A percentile compares a stretch with the other conserved stretches of the same genome.
Evolutionary conservation across 2,888 invertebrate genomes (phyloP).

Genomic region (Parasteatoda lunata): DNA sequence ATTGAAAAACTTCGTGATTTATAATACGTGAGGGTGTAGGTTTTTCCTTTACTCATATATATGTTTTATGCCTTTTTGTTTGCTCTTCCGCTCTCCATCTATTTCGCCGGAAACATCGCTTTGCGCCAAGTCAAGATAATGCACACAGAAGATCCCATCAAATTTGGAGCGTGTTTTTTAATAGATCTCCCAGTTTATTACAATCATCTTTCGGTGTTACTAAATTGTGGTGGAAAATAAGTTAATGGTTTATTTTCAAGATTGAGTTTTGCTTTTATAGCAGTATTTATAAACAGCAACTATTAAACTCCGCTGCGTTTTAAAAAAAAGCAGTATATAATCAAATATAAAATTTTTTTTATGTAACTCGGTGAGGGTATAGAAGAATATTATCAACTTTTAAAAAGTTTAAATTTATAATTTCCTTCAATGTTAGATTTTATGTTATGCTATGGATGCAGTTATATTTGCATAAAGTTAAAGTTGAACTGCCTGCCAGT

Average conservation of each 20-base stretch:
- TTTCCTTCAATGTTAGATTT: no score
- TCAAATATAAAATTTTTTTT: no score
- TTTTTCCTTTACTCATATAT: background rate
- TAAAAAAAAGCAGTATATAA: no score
- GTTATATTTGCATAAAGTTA: no score
- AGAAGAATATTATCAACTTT: no score
- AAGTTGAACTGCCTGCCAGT: no score
- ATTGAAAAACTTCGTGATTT: conserved; percentile 60
- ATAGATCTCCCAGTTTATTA: background rate
- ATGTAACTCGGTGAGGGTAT: no score
- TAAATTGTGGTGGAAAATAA: background rate
- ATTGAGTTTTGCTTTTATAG: no score
- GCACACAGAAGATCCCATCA: background rate
- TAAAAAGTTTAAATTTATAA: no score
- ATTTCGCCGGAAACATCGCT: background rate
- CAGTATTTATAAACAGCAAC: no score
- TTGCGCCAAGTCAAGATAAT: background rate
- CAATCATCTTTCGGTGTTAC: background rate
- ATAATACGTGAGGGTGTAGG: conserved; percentile 24
- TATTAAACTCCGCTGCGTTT: no score
- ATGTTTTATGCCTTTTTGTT: background rate
- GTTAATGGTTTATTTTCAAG: background rate
- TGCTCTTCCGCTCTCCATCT: background rate
- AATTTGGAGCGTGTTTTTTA: background rate
- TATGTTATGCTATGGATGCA: no score